Evolutionary conservation across 2,113 vertebrate genomes (phyloP).

Genomic region (Istiophorus platypterus): DNA sequence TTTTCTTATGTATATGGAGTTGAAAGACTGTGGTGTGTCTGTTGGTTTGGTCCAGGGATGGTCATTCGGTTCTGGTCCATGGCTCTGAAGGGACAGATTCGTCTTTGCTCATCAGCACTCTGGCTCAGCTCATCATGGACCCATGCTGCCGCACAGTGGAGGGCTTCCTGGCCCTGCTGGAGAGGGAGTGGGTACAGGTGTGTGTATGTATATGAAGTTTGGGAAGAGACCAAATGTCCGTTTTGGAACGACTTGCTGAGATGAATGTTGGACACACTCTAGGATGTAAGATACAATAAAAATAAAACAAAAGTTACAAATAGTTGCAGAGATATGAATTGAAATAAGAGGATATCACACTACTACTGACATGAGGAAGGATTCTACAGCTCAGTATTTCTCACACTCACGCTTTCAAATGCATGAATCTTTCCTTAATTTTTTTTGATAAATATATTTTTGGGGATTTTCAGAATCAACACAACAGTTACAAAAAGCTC

Average conservation of each 20-base stretch:
- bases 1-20: not conserved
- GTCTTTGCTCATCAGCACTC: constrained; percentile 87
- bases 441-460: too few species aligned
- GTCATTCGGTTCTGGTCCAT: constrained; percentile 87
- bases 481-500: too few species aligned
- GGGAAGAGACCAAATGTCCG: not conserved
- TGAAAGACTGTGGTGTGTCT: not conserved
- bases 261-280: not conserved
- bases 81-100: constrained; percentile 88
- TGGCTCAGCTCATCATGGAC: constrained; percentile 91
- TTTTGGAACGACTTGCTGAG: not conserved
- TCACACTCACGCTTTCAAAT: too few species aligned
- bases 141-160: constrained; percentile 83
- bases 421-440: too few species aligned
- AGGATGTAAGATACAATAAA: not conserved
- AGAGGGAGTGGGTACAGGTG: constrained; percentile 92
- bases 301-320: not conserved
- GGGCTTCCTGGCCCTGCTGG: constrained; percentile 90
- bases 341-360: not conserved
- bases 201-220: not conserved
- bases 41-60: constrained; percentile 80
- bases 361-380: not conserved
- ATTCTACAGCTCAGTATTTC: too few species aligned
- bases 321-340: not conserved
- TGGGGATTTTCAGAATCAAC: too few species aligned